Evolutionary conservation across 2,888 invertebrate species (phyloP).

Genomic region (Notodonta dromedarius): DNA sequence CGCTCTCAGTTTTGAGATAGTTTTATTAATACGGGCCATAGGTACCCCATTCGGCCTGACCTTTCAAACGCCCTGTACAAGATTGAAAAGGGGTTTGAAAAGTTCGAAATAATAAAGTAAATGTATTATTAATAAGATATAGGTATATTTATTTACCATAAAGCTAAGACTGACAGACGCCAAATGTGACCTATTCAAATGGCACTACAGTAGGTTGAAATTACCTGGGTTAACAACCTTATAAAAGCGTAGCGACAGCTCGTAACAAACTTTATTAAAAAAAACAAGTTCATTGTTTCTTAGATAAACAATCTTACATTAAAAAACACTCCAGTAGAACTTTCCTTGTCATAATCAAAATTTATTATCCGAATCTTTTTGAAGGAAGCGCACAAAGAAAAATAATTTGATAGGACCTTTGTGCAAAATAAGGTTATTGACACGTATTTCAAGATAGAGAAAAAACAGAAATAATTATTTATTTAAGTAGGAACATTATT

Average conservation of each 20-base stretch:
- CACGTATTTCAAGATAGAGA: not conserved
- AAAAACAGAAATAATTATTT: not conserved
- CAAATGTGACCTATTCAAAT: too few relatives aligned
- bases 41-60: too few relatives aligned
- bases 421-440: not conserved
- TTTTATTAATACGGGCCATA: too few relatives aligned
- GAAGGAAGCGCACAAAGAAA: slow-evolving; percentile 17
- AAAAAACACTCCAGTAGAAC: slow-evolving; percentile 17
- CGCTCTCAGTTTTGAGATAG: too few relatives aligned
- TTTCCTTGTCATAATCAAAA: slow-evolving; percentile 16
- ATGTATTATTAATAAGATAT: too few relatives aligned
- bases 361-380: slow-evolving; percentile 14
- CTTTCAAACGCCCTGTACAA: too few relatives aligned
- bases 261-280: not conserved
- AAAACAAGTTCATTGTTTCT: slow-evolving; percentile 4
- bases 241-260: not conserved
- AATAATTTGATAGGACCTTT: slow-evolving; percentile 20
- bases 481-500: too few relatives aligned
- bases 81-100: too few relatives aligned
- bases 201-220: not conserved
- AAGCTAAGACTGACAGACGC: too few relatives aligned
- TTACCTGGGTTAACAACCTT: slow-evolving; percentile 3
- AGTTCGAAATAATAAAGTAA: too few relatives aligned
- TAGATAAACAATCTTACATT: slow-evolving; percentile 11
- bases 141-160: too few relatives aligned